These are phyloP conservation scores for Luidia sarsii DNA, from an alignment of 53 echinoderm and acorn worm species.

Conservation along the genomic window DNA sequence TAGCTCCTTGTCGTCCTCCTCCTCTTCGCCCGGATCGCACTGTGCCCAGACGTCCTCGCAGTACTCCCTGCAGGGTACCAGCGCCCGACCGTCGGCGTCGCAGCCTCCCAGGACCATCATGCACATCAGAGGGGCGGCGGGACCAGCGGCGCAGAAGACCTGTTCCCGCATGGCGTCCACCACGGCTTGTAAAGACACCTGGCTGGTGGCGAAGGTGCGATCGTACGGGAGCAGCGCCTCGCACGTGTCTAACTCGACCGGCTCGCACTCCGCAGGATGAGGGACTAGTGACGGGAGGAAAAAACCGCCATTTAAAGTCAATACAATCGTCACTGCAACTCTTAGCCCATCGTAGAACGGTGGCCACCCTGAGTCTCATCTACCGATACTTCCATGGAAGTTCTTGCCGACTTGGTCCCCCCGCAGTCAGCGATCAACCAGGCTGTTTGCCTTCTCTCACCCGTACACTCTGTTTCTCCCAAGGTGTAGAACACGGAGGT, in stretches of 20 bases:
- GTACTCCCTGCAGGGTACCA: slow-evolving; percentile 54
- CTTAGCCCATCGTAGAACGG: no score
- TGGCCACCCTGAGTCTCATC: no score
- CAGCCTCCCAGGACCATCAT: slow-evolving; percentile 20
- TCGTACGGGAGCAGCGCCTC: slow-evolving; percentile 18
- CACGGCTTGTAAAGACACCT: not conserved
- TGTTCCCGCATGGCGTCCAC: not conserved
- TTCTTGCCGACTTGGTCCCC: no score
- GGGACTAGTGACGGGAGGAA: not conserved
- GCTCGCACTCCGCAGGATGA: slow-evolving; percentile 9
- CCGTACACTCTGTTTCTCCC: no score
- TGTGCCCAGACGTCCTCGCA: slow-evolving; percentile 3
- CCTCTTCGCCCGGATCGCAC: not conserved
- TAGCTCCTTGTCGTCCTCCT: no score
- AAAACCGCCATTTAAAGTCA: not conserved
- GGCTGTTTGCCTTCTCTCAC: no score
- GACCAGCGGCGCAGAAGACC: not conserved
- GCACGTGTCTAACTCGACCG: not conserved
- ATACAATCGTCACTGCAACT: no score
- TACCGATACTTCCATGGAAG: no score
- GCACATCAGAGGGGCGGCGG: slow-evolving; percentile 8
- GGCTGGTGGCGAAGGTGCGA: slow-evolving; percentile 30
- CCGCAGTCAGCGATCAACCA: no score
- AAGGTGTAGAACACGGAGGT: no score
- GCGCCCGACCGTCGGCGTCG: slow-evolving; percentile 24